Evolutionary conservation across 2,888 invertebrate genomes (phyloP), one percentile per base, ranked within the genome.

Genomic region (Nycteola revayana): DNA sequence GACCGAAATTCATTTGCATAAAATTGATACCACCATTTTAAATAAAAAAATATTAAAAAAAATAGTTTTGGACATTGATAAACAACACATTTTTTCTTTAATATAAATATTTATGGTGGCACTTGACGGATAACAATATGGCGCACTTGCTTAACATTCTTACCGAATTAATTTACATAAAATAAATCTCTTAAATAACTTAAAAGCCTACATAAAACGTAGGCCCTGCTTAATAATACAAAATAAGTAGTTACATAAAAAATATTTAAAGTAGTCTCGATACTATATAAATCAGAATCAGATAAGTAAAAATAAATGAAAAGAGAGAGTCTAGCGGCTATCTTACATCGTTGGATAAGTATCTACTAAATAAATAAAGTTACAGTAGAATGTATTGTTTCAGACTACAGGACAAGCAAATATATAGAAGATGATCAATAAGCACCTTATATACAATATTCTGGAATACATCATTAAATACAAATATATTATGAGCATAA

Each of bases 191-290:
- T 70, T 70, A 67, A 71, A 74, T 76, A 80, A 82, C 75, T 78
- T 81, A 83, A 65, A 71, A 77, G 84, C 72, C 84, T 85, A 79
- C 85, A 73, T 86, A 85, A 84, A 87, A 88, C 87, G 87, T 81
- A 88, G 86, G 75, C 83, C 54, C 62, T 61, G 51, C 65, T 71
- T 76, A 79, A 68, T 71, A 75, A 74, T 75, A 76, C 66, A 64
- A 73, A 68, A 52, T 73, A 74, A 67, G 46, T 51, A 69, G 64
- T 59, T 14, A 67, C 54, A 39, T 57, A 59, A 60, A 56, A 67
- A 49, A 47, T 53, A 64, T 42, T 51, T 50, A 56, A 56, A 46
- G 48, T n/a, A 65, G 66, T 59, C 66, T 65, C 57, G 46, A 42
- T 42, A n/a, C n/a, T n/a, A 46, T 48, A 51, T 41, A 26, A 51